A percentile compares a stretch with the other conserved stretches of the same genome.
These are phyloP conservation scores for Microcebus murinus DNA, from an alignment of 2,113 vertebrate species.

Conservation along the genomic window DNA sequence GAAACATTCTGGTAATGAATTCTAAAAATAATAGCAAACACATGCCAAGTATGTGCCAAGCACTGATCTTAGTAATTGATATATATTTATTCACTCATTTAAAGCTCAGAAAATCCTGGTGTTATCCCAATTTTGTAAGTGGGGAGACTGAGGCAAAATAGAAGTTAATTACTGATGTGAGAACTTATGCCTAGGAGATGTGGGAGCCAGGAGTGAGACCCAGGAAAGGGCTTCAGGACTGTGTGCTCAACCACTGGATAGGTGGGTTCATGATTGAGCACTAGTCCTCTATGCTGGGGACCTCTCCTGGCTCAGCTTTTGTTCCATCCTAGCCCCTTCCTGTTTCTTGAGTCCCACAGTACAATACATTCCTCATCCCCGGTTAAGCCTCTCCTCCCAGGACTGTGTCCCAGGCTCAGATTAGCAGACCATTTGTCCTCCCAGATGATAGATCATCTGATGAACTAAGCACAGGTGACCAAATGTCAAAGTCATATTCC, in stretches of 20 bases:
- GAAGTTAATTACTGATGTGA: neutral
- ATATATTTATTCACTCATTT: neutral
- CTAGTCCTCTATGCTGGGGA: neutral
- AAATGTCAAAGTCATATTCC: neutral
- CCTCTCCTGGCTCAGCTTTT: neutral
- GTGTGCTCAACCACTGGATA: neutral
- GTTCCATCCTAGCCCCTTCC: neutral
- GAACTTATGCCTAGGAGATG: neutral
- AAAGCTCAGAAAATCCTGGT: neutral
- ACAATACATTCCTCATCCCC: neutral
- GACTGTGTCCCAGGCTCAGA: neutral
- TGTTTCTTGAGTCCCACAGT: neutral
- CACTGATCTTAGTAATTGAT: neutral
- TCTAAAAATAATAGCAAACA: constrained; percentile 9
- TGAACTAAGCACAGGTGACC: neutral
- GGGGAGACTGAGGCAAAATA: neutral
- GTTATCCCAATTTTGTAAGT: neutral
- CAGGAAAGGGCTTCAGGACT: neutral
- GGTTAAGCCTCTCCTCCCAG: neutral
- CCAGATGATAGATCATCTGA: neutral
- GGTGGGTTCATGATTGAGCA: neutral
- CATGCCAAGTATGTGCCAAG: neutral
- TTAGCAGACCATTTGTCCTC: neutral
- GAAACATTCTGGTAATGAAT: neutral
- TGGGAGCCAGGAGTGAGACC: neutral